Percentiles rank a stretch among this genome's conserved stretches.
Conservation (phyloP, 2,113 vertebrate genomes). For the Etia nguti region DNA sequence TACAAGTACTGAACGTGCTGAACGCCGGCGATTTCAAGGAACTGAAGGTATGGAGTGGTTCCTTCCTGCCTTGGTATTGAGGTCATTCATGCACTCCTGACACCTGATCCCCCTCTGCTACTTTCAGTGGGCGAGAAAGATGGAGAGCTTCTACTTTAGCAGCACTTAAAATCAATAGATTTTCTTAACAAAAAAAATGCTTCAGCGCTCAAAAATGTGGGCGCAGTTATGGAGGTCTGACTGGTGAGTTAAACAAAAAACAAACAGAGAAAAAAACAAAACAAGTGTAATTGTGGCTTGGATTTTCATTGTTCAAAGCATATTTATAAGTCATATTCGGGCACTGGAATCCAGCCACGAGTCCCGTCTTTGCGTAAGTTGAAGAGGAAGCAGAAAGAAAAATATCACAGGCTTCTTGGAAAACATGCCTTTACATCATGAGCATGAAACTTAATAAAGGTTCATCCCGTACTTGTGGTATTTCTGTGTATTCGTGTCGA, state of each 20-base stretch:
- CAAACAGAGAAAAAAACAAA: background rate
- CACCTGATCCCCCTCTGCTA: slow-evolving; percentile 13
- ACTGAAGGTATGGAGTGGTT: background rate
- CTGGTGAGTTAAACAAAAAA: background rate
- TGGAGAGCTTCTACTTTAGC: slow-evolving; percentile 8
- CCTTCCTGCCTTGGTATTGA: background rate
- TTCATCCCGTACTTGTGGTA: background rate
- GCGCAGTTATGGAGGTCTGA: background rate
- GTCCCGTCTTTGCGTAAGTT: background rate
- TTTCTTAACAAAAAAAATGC: background rate
- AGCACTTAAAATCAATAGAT: background rate
- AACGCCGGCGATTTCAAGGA: background rate
- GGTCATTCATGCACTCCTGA: slow-evolving; percentile 1
- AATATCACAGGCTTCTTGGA: background rate
- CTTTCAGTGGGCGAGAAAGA: background rate
- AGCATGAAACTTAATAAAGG: background rate
- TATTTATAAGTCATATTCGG: background rate
- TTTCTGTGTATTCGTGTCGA: background rate
- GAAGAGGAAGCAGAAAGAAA: background rate
- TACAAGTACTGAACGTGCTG: background rate
- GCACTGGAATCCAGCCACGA: background rate
- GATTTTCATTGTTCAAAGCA: background rate
- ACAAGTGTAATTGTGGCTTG: background rate
- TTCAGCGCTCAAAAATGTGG: background rate
- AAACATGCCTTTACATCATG: slow-evolving; percentile 6